Evolutionary conservation across 2,113 vertebrate species (phyloP).

Genomic region (Atrichornis clamosus): DNA sequence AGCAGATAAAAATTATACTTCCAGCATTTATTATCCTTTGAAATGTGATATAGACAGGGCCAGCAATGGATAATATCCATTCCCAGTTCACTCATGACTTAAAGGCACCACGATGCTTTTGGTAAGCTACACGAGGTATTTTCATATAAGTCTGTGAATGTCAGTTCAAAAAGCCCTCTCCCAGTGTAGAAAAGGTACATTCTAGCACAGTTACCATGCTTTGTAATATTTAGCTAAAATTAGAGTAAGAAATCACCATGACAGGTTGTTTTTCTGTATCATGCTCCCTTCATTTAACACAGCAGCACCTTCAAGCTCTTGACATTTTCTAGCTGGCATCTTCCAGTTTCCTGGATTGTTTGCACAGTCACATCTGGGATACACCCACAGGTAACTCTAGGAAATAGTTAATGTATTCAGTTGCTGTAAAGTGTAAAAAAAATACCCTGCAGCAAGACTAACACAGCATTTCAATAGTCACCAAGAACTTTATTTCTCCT

Average conservation of each 20-base stretch:
- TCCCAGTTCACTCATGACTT: background rate
- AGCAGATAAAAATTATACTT: background rate
- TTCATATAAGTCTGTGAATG: background rate
- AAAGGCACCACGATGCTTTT: background rate
- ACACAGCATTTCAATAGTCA: accelerated
- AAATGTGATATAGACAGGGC: background rate
- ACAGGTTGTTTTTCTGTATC: background rate
- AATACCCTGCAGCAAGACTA: background rate
- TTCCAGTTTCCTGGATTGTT: background rate
- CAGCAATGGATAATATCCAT: background rate
- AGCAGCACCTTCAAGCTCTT: background rate
- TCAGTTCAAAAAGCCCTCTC: background rate
- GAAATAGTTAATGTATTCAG: background rate
- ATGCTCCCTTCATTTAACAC: background rate
- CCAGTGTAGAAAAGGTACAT: background rate
- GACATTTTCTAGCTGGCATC: background rate
- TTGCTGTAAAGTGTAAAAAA: background rate
- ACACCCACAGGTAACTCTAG: background rate
- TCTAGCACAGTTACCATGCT: background rate
- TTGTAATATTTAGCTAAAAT: background rate
- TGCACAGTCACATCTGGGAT: background rate
- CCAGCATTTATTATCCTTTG: background rate
- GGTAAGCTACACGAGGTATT: background rate
- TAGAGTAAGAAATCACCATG: accelerated
- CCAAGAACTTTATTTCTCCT: background rate